Conservation (phyloP, 1,140 invertebrate species). For the Drosophila arawakana region DNA sequence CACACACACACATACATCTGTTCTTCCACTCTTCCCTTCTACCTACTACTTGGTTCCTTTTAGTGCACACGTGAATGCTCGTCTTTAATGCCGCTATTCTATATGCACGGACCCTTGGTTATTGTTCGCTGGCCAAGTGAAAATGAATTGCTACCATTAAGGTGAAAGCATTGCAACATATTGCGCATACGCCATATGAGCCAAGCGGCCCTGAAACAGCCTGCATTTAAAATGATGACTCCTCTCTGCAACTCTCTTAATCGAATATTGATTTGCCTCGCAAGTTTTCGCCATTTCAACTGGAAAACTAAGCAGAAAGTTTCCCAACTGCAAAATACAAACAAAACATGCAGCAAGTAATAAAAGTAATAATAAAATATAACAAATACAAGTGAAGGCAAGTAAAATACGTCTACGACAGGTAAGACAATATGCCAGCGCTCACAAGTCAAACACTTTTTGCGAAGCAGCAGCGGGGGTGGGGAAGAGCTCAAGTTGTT, state of each 20-base stretch:
- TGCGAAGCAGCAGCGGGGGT: background rate
- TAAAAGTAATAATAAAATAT: constrained; percentile 39
- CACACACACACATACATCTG: background rate
- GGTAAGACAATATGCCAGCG: constrained; percentile 75
- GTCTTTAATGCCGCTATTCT: constrained; percentile 67
- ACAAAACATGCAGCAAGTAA: constrained; percentile 49
- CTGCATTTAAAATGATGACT: constrained; percentile 59
- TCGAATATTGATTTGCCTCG: constrained; percentile 18
- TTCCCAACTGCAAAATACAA: constrained; percentile 44
- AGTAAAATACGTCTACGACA: constrained; percentile 31
- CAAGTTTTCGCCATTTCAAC: constrained; percentile 25
- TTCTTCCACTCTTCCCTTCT: background rate
- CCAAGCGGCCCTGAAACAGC: background rate
- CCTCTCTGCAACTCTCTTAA: background rate
- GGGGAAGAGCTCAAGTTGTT: constrained; percentile 55
- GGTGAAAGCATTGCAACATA: constrained; percentile 46
- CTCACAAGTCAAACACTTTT: constrained; percentile 68
- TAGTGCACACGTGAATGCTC: background rate
- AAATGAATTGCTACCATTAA: constrained; percentile 67
- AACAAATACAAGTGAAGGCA: constrained; percentile 47
- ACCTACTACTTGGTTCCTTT: constrained; percentile 13
- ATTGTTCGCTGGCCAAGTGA: constrained; percentile 65
- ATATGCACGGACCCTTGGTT: constrained; percentile 57
- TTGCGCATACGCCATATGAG: constrained; percentile 67
- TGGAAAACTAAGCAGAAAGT: constrained; percentile 7